phyloP scores from a whole-genome alignment of 92 coral and sea anemone genomes.

The Phenganax stokvisi region DNA sequence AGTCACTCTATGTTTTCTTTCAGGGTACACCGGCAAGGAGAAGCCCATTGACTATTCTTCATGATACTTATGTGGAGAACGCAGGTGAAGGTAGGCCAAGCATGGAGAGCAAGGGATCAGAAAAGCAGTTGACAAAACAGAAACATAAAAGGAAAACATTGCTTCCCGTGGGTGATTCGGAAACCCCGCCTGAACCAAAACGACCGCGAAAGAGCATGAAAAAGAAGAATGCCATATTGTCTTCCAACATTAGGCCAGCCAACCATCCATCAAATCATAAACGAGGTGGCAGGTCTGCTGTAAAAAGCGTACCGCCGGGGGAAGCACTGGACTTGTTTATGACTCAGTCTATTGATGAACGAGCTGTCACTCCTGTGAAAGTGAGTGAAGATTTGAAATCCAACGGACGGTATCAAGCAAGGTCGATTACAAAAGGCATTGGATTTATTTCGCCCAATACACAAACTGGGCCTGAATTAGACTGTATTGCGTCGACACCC shows the following conservation, averaged over 20 bases:
- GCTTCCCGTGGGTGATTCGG: background rate
- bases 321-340: background rate
- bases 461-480: background rate
- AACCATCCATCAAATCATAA: background rate
- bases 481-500: background rate
- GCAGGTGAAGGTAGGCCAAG: background rate
- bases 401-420: conserved; percentile 4
- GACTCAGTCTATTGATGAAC: background rate
- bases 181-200: background rate
- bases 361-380: conserved; percentile 17
- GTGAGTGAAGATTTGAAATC: background rate
- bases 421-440: conserved; percentile 35
- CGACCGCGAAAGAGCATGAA: conserved; percentile 27
- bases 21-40: background rate
- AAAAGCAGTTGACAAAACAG: background rate
- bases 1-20: background rate
- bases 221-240: conserved; percentile 7
- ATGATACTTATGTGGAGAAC: background rate
- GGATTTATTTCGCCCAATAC: conserved; percentile 15
- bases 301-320: conserved; percentile 8
- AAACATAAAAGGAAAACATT: conserved; percentile 6
- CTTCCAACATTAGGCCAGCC: background rate
- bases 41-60: background rate
- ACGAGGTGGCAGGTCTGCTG: background rate
- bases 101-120: conserved; percentile 1